Evolutionary conservation across 2,797 vertebrate genomes (phyloP), one percentile per base, ranked within the genome.

Genomic region (Steatocranus sp.): DNA sequence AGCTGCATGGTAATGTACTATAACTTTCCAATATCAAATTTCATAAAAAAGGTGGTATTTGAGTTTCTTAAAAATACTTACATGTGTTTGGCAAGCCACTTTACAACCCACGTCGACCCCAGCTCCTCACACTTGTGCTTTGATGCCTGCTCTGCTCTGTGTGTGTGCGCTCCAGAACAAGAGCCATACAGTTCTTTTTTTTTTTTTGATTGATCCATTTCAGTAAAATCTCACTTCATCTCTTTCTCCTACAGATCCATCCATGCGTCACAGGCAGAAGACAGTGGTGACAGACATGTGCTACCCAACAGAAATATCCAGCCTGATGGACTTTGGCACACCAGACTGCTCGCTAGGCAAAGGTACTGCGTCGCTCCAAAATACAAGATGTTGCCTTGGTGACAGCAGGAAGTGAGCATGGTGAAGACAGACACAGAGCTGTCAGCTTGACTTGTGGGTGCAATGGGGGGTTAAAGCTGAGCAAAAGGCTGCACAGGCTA

Each of bases 321-420:
- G 94, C 93, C 88, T 97, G 88, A 95, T 96, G 95, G 95, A 96
- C 92, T 96, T 96, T 83, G 94, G 94, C 87, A 95, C 94, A n/a
- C 93, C 92, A 23, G 96, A 96, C 90, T 96, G 95, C 83, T 94
- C 96, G 2, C 93, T 96, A 25, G 95, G 96, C 86, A 96, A 97
- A 96, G 96, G 96, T 96, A 94, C 61, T 53, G 30, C 11, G 25
- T 81, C 58, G 66, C 76, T 76, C 1, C 6, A 81, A 85, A 82
- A 87, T 86, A 66, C 79, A 81, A 79, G 36, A 75, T 77, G 93
- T 94, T 92, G 91, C 89, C 93, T 41, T 87, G 93, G 92, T 84
- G 89, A 94, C 90, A 82, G 88, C 80, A 78, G 85, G 87, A 91
- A 81, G 86, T 86, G 86, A 86, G 90, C 50, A 41, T 58, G 10